Evolutionary conservation across 2,888 invertebrate genomes (phyloP), one percentile per base, ranked within the genome.

Genomic region (Fragum whitleyi): DNA sequence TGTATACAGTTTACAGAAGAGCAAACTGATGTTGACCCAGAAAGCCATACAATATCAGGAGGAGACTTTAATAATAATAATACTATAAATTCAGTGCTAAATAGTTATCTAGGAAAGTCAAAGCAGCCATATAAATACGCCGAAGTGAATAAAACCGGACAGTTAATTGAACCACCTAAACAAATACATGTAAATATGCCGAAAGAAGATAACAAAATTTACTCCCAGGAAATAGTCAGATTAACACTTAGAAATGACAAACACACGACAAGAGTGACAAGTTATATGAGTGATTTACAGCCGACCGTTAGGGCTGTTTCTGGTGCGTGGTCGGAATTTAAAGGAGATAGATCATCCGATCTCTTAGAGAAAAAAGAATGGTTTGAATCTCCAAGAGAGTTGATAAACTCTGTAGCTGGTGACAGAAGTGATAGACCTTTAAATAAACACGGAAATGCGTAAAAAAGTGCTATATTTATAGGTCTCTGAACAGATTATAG

Each of bases 241-340:
- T 72, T 91, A 57, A 88, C 90, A 7, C 73, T 91, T 19, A 80
- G 90, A 11, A 88, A 90, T 32, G 91, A 90, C 69, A 86, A 88
- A 42, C 82, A 82, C 55, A 80, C 87, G 19, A 89, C 91, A 9
- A 84, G 89, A 2, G 86, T 87, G 19, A 82, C 80, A 9, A 91
- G 89, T 36, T 91, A 91, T 69, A 91, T 91, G 91, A 84, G 85
- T 67, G 90, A 90, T 51, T 88, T 91, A 28, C 69, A 47, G 21
- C 57, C 59, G 23, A 51, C 55, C 39, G 28, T 32, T 11, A 62
- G 19, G n/a, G 19, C 36, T 7, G 23, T 28, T 32, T 23, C 68
- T 16, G 68, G 51, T 16, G 29, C 26, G 51, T 69, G 68, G 68
- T 26, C 47, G 28, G 53, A 69, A 9, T 16, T 29, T n/a, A 51